Evolutionary conservation across 2,113 vertebrate genomes (phyloP).

Genomic region (Trematomus loennbergii): DNA sequence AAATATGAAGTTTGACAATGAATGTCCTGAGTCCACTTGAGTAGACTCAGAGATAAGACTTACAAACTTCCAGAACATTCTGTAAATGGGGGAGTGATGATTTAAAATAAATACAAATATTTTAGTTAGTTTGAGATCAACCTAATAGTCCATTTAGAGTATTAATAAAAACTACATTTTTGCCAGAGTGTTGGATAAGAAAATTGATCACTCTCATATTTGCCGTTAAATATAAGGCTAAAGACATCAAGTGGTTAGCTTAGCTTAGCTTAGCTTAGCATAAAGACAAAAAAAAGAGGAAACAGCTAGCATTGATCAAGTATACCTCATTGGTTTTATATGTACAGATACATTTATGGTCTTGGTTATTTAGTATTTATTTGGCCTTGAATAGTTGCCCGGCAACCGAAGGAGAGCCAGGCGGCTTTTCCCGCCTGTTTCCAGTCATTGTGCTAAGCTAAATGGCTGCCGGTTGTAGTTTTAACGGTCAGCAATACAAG

Average conservation of each 20-base stretch:
- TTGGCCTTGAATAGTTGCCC: neutral
- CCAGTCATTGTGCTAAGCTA: neutral
- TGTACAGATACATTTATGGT: neutral
- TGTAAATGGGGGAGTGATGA: neutral
- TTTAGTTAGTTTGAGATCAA: neutral
- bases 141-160: neutral
- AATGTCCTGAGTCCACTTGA: constrained; percentile 63
- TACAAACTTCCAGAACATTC: constrained; percentile 21
- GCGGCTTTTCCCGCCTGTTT: neutral
- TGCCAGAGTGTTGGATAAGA: too few species aligned
- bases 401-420: neutral
- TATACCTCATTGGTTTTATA: neutral
- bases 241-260: neutral
- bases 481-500: neutral
- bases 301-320: neutral
- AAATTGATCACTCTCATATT: too few species aligned
- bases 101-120: neutral
- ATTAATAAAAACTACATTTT: neutral
- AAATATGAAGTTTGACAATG: constrained; percentile 77
- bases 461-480: neutral
- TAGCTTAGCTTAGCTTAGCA: neutral
- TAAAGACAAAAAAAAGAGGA: neutral
- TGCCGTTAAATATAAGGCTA: neutral
- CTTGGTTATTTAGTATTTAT: neutral
- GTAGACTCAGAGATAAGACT: constrained; percentile 27